A percentile compares a stretch with the other conserved stretches of the same genome.
phyloP scores from a whole-genome alignment of 2,113 vertebrate genomes.

The Microcebus ravelobensis region DNA sequence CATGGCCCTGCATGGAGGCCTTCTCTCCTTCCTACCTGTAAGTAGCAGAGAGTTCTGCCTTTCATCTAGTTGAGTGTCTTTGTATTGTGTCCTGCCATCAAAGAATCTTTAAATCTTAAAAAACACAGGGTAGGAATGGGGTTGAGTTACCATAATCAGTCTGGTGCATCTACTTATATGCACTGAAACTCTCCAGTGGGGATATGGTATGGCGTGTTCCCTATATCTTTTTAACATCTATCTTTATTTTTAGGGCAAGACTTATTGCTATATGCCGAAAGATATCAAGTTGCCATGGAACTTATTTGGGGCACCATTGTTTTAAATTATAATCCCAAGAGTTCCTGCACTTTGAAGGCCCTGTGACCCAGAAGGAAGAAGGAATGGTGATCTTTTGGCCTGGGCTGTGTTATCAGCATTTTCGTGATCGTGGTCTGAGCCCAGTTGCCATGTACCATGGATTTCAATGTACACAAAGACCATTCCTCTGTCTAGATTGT shows the following conservation, averaged over 20 bases:
- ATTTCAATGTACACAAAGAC: neutral
- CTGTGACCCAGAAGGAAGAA: neutral
- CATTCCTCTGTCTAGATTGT: neutral
- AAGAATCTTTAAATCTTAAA: conserved; percentile 13
- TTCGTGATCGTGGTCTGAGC: neutral
- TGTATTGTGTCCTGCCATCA: neutral
- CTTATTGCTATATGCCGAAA: neutral
- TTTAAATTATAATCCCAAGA: neutral
- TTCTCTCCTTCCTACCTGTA: neutral
- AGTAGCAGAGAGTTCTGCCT: neutral
- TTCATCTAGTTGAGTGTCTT: neutral
- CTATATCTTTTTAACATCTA: neutral
- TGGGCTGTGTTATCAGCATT: neutral
- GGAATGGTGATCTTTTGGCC: neutral
- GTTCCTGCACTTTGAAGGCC: neutral
- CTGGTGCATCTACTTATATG: neutral
- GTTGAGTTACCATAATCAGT: neutral
- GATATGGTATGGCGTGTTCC: neutral
- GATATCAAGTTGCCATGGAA: neutral
- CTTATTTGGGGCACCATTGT: neutral
- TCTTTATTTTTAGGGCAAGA: conserved; percentile 16
- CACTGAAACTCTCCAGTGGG: neutral
- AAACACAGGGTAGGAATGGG: neutral
- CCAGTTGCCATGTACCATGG: neutral
- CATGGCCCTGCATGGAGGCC: neutral